Conservation (phyloP, 1,140 invertebrate genomes). For the Spodoptera litura region DNA sequence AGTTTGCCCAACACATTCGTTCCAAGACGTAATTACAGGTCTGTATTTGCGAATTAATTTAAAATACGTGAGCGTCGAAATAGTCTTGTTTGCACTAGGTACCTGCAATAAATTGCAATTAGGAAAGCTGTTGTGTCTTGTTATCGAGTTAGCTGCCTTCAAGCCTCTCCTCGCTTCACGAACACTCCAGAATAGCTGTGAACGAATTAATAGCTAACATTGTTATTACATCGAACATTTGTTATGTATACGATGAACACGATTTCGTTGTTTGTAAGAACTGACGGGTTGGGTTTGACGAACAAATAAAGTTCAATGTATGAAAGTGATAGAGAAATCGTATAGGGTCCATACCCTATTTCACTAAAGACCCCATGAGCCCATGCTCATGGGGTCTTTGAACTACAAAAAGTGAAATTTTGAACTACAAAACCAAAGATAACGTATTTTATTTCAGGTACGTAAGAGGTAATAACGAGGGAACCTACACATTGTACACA, state of each 20-base stretch:
- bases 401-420: too few relatives aligned
- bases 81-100: constrained; percentile 80
- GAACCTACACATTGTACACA: too few relatives aligned
- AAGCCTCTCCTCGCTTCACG: constrained; percentile 68
- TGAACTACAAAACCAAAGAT: too few relatives aligned
- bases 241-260: constrained; percentile 1
- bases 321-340: too few relatives aligned
- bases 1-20: constrained; percentile 20
- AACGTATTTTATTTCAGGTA: too few relatives aligned
- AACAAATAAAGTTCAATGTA: too few relatives aligned
- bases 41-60: constrained; percentile 84
- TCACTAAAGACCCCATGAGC: too few relatives aligned
- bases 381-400: too few relatives aligned
- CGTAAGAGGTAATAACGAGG: too few relatives aligned
- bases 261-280: too few relatives aligned
- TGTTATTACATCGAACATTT: constrained; percentile 47
- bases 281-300: too few relatives aligned
- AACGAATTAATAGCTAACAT: constrained; percentile 60
- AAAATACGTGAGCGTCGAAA: constrained; percentile 83
- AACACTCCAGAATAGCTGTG: constrained; percentile 65
- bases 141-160: constrained; percentile 85
- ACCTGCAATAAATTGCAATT: constrained; percentile 86
- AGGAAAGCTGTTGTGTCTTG: constrained; percentile 84
- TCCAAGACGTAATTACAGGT: constrained; percentile 76
- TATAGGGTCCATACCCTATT: too few relatives aligned